Evolutionary conservation across 2,113 vertebrate species (phyloP).

Genomic region (Thunnus thynnus): DNA sequence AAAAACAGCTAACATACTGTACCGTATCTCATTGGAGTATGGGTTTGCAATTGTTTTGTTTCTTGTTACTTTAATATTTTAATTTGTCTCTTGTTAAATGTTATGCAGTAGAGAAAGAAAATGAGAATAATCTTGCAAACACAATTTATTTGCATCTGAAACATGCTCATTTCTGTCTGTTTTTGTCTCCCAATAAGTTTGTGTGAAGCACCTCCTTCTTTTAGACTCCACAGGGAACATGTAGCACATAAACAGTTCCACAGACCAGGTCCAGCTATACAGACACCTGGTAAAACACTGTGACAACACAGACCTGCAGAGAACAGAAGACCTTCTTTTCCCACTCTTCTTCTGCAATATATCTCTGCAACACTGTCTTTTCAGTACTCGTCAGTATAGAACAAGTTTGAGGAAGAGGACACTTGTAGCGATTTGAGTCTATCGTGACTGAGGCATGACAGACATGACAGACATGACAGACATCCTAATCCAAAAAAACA

Average conservation of each 20-base stretch:
- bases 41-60: conserved; percentile 31
- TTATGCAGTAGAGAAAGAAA: conserved; percentile 38
- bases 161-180: background rate
- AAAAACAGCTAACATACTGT: conserved; percentile 49
- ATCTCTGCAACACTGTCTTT: background rate
- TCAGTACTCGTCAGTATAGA: background rate
- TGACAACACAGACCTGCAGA: conserved; percentile 11
- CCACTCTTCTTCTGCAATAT: background rate
- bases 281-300: conserved; percentile 24
- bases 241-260: conserved; percentile 6
- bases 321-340: background rate
- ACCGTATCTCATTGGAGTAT: conserved; percentile 34
- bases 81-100: conserved; percentile 18
- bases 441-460: background rate
- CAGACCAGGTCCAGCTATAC: conserved; percentile 6
- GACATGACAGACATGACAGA: background rate
- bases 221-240: background rate
- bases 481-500: background rate
- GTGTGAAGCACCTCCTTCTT: background rate
- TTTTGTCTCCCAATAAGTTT: background rate
- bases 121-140: conserved; percentile 10
- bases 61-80: conserved; percentile 22
- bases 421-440: background rate
- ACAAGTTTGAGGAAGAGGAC: background rate
- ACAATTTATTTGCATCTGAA: conserved; percentile 23